These are phyloP conservation scores for Eustalomyia histrio DNA, from an alignment of 2,888 invertebrate genomes.

Conservation along the genomic window DNA sequence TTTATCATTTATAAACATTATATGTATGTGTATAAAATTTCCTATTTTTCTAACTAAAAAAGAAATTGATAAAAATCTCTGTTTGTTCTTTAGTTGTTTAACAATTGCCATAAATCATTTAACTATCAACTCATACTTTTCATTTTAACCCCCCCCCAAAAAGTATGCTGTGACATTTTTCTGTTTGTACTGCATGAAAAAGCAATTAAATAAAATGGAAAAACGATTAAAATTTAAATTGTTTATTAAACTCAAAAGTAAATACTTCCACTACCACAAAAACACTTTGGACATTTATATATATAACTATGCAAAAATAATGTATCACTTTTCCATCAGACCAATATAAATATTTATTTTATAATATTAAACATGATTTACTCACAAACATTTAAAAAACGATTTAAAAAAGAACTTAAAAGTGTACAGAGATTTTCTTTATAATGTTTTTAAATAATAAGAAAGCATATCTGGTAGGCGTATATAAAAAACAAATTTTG, in stretches of 20 bases:
- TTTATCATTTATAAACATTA: constrained; percentile 5
- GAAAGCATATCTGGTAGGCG: too few species aligned
- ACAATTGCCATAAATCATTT: constrained; percentile 45
- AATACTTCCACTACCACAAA: constrained; percentile 29
- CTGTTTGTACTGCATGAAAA: constrained; percentile 7
- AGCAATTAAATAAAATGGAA: constrained; percentile 46
- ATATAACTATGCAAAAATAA: constrained; percentile 22
- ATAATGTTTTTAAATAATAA: neutral
- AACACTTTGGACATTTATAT: constrained; percentile 28
- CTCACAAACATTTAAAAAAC: constrained; percentile 1
- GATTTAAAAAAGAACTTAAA: neutral
- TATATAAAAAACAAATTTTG: neutral
- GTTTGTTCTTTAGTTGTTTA: constrained; percentile 16
- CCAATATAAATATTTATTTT: constrained; percentile 58
- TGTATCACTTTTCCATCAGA: constrained; percentile 42
- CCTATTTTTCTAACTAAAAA: neutral
- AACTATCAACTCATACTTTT: constrained; percentile 22
- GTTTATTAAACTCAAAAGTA: constrained; percentile 48
- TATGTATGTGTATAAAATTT: too few species aligned
- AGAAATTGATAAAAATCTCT: constrained; percentile 28
- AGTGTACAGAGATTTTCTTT: neutral
- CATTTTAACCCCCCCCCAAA: constrained; percentile 9
- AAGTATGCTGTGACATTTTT: constrained; percentile 34
- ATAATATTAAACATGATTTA: constrained; percentile 41
- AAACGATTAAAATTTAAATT: constrained; percentile 50